Percentiles rank a stretch among this genome's conserved stretches.
Evolutionary conservation across 2,888 invertebrate species (phyloP).

Genomic region (Luperina testacea): DNA sequence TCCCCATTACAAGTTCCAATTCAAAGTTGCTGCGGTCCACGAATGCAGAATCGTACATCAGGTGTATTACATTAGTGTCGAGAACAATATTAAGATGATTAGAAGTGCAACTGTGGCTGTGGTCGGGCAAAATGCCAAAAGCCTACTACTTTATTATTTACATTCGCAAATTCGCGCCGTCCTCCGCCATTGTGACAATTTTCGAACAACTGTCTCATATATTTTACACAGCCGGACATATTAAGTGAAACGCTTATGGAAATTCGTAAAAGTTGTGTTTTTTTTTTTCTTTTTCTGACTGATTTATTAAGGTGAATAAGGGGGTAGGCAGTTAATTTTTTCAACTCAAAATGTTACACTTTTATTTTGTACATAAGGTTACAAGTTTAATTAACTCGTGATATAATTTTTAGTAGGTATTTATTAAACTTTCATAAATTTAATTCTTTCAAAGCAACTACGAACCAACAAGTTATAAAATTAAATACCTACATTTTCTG

Average conservation of each 20-base stretch:
- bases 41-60: constrained; percentile 63
- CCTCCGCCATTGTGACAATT: constrained; percentile 65
- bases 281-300: constrained; percentile 29
- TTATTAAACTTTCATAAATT: not conserved
- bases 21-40: constrained; percentile 40
- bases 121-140: constrained; percentile 66
- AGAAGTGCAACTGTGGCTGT: constrained; percentile 61
- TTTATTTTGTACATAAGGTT: not conserved
- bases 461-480: not conserved
- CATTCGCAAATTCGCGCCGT: constrained; percentile 72
- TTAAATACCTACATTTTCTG: not conserved
- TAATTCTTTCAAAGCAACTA: not conserved
- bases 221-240: constrained; percentile 63
- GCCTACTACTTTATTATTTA: constrained; percentile 68
- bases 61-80: constrained; percentile 64
- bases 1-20: constrained; percentile 55
- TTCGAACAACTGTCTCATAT: constrained; percentile 72
- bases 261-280: constrained; percentile 26
- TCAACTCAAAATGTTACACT: not conserved
- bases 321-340: not conserved
- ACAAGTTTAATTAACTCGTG: not conserved
- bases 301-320: constrained; percentile 32
- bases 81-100: constrained; percentile 71
- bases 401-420: not conserved
- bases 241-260: constrained; percentile 51